Evolutionary conservation across 2,888 invertebrate species (phyloP).

Genomic region (Calameuta filiformis): DNA sequence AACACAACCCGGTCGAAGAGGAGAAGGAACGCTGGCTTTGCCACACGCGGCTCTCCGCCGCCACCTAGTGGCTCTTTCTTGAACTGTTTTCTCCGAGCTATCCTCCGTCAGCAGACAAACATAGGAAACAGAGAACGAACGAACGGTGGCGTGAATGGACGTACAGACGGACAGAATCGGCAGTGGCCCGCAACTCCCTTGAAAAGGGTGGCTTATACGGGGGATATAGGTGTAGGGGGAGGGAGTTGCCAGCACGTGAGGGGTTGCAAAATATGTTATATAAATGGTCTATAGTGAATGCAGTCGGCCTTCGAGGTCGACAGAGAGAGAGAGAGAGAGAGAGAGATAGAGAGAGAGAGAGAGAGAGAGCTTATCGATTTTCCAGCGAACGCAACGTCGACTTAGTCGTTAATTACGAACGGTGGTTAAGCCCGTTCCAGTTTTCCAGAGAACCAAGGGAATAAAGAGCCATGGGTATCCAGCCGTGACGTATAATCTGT

Average conservation of each 20-base stretch:
- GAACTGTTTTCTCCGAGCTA: conserved; percentile 31
- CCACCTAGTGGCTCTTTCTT: conserved; percentile 48
- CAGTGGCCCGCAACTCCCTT: background rate
- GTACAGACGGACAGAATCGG: background rate
- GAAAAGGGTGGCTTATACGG: background rate
- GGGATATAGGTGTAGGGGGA: conserved; percentile 5
- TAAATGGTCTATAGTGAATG: conserved; percentile 56
- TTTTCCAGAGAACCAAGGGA: background rate
- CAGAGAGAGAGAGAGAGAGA: background rate
- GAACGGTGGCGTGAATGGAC: background rate
- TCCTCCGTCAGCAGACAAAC: conserved; percentile 16
- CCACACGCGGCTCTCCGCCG: conserved; percentile 27
- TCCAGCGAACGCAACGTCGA: conserved; percentile 16
- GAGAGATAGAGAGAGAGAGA: conserved; percentile 31
- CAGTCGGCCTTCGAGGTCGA: conserved; percentile 54
- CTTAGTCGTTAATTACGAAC: background rate
- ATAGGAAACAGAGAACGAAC: background rate
- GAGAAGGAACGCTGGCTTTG: conserved; percentile 19
- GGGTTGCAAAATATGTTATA: conserved; percentile 61
- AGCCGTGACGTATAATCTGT: background rate
- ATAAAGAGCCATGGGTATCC: background rate
- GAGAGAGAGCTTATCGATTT: conserved; percentile 61
- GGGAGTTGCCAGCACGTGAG: conserved; percentile 11
- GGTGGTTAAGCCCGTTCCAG: background rate
- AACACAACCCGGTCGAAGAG: conserved; percentile 35